Evolutionary conservation across 2,888 invertebrate genomes (phyloP), one percentile per base, ranked within the genome.

Genomic region (Tachina lurida): DNA sequence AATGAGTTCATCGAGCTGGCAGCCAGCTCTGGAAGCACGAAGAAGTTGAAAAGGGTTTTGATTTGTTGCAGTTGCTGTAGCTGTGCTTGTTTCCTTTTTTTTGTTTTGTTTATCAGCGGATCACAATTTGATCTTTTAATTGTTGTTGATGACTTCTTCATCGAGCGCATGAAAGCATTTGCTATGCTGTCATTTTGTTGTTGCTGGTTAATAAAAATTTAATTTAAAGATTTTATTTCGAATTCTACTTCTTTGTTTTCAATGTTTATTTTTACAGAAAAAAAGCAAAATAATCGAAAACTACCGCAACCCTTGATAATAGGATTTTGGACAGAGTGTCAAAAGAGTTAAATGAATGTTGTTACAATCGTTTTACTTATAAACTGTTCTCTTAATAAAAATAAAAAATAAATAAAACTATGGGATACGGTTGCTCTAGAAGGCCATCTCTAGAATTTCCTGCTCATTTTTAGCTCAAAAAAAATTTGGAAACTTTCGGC

Each of bases 101-200:
- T 31, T 56, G 13, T n/a, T 9, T 58, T 58, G 10, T 76, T 70
- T 86, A 86, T 86, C 86, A 79, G 71, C 71, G 79, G 86, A 86
- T 83, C 86, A 83, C 86, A 75, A 83, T 86, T 75, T 86, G 86
- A 86, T 86, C 83, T 86, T 86, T 86, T 86, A 86, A 86, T 86
- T 86, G 67, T 79, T 73, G 86, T 78, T 83, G 85, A 83, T 79
- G 86, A 79, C 83, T 86, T 71, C 81, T 79, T 71, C 83, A 79
- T 78, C 86, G 74, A 68, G 43, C 65, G 73, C 73, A 79, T 76
- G 62, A 77, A 47, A 65, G 67, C 43, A 60, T 67, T 76, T 74
- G 70, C 52, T 52, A 73, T 56, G 67, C 56, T 68, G 49, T 22
- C 3, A 49, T 49, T 71, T 39, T 47, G 39, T 70, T 68, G 54